phyloP scores from a whole-genome alignment of 1,140 invertebrate species.

The Matsumurasca onukii region DNA sequence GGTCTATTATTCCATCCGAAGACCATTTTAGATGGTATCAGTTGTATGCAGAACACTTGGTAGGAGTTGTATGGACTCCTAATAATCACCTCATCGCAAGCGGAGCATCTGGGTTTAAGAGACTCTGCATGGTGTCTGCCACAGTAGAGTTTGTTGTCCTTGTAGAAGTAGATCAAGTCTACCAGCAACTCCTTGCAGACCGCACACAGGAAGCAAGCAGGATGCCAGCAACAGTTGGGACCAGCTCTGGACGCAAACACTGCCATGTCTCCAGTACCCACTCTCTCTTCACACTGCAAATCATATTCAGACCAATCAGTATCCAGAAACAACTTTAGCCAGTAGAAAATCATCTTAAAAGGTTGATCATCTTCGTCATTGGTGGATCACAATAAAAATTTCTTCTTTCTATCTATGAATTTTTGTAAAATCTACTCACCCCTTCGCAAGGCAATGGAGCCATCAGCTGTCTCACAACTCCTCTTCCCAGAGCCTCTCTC shows the following conservation, averaged over 20 bases:
- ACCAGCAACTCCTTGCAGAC: slow-evolving; percentile 93
- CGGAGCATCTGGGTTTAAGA: slow-evolving; percentile 92
- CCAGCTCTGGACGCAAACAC: slow-evolving; percentile 87
- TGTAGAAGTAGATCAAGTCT: slow-evolving; percentile 96
- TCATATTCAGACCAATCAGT: not conserved
- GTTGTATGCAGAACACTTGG: too few relatives aligned
- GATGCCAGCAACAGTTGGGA: slow-evolving; percentile 84
- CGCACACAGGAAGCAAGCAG: slow-evolving; percentile 89
- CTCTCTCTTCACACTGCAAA: slow-evolving; percentile 76
- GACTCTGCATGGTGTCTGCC: slow-evolving; percentile 96
- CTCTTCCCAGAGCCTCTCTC: slow-evolving; percentile 88
- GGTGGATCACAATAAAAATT: too few relatives aligned
- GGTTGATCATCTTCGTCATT: too few relatives aligned
- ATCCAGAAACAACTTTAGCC: too few relatives aligned
- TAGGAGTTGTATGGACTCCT: too few relatives aligned
- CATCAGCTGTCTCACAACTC: slow-evolving; percentile 78
- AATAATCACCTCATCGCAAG: slow-evolving; percentile 88
- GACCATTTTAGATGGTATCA: too few relatives aligned
- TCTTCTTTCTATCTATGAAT: too few relatives aligned
- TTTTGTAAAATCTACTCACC: slow-evolving; percentile 66
- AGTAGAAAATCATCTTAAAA: too few relatives aligned
- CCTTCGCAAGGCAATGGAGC: slow-evolving; percentile 68
- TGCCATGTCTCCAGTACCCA: slow-evolving; percentile 84
- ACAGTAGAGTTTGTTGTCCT: slow-evolving; percentile 86
- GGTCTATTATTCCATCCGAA: too few relatives aligned